These are phyloP conservation scores for Tapirus indicus DNA, from an alignment of 2,797 vertebrate species.

Conservation along the genomic window DNA sequence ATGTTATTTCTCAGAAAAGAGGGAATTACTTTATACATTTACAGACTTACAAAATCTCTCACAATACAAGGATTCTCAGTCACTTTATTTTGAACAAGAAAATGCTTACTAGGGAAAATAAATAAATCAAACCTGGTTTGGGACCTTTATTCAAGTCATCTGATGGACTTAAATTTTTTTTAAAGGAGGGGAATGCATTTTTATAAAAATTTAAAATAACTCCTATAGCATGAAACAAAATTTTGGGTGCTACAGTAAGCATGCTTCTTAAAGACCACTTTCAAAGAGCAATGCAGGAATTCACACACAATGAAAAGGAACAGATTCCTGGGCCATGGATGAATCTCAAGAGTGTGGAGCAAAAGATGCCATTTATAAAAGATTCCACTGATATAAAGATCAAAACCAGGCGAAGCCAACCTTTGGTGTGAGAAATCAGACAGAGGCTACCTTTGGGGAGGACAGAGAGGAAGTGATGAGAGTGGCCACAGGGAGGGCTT, in stretches of 20 bases:
- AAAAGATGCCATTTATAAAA: background rate
- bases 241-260: background rate
- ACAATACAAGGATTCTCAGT: background rate
- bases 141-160: background rate
- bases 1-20: background rate
- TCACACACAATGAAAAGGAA: background rate
- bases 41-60: background rate
- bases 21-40: background rate
- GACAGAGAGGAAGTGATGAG: rapidly evolving
- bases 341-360: background rate
- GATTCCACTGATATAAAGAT: background rate
- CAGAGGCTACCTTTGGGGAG: background rate
- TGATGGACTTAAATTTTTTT: background rate
- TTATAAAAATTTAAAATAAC: background rate
- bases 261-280: background rate
- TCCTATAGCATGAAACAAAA: background rate
- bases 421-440: background rate
- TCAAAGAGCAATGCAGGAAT: background rate
- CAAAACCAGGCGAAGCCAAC: background rate
- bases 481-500: background rate
- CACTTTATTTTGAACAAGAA: background rate
- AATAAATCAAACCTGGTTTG: background rate
- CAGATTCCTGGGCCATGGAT: background rate
- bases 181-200: background rate
- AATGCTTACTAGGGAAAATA: background rate